These are phyloP conservation scores for Chironomus riparius DNA, from an alignment of 2,888 invertebrate genomes.

Conservation along the genomic window DNA sequence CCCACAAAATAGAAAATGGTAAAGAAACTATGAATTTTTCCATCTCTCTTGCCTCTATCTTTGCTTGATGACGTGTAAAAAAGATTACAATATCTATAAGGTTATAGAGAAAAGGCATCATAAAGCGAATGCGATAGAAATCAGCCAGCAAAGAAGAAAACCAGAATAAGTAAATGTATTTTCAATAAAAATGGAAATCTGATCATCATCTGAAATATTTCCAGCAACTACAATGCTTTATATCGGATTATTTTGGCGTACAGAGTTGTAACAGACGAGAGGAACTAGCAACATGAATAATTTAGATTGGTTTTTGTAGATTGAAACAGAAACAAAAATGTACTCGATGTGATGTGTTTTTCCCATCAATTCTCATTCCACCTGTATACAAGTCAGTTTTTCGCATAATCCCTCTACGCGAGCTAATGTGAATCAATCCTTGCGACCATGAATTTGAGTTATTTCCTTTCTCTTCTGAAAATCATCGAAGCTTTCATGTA, in stretches of 20 bases:
- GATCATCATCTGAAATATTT: not conserved
- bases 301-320: conserved; percentile 1
- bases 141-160: too few species aligned
- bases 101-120: not conserved
- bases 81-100: not conserved
- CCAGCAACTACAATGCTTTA: not conserved
- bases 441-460: conserved; percentile 1
- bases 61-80: not conserved
- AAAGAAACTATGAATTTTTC: too few species aligned
- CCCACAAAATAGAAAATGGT: too few species aligned
- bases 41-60: too few species aligned
- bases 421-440: not conserved
- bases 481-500: not conserved
- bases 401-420: not conserved
- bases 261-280: not conserved
- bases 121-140: too few species aligned
- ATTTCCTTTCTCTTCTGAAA: not conserved
- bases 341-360: not conserved
- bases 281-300: conserved; percentile 8
- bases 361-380: too few species aligned
- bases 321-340: not conserved
- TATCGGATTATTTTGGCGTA: not conserved
- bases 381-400: not conserved
- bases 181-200: conserved; percentile 15
- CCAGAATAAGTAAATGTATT: not conserved